Percentiles rank a stretch among this genome's conserved stretches.
These are phyloP conservation scores for Conops quadrifasciatus DNA, from an alignment of 2,888 invertebrate species.

Conservation along the genomic window DNA sequence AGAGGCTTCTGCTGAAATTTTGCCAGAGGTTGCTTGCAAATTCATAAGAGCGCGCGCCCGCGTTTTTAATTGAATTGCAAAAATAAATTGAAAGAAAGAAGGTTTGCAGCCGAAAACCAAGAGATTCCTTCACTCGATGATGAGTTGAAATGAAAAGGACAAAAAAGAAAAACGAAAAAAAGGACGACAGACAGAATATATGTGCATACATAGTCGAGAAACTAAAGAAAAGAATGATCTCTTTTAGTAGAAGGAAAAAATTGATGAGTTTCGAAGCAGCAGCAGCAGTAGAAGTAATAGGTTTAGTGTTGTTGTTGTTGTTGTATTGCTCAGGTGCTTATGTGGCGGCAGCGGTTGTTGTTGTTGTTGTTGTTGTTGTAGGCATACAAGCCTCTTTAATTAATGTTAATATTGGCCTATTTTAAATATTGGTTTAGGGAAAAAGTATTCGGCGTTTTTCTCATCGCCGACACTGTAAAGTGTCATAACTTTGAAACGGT, in stretches of 20 bases:
- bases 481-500: too few species aligned
- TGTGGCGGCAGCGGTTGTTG: background rate
- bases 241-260: too few species aligned
- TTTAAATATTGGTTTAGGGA: too few species aligned
- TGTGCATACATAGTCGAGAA: too few species aligned
- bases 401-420: too few species aligned
- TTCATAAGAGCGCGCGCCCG: conserved; percentile 55
- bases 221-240: too few species aligned
- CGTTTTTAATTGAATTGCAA: conserved; percentile 64
- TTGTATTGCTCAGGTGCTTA: background rate
- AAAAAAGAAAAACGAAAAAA: background rate
- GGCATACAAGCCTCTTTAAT: background rate
- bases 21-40: conserved; percentile 28
- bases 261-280: too few species aligned
- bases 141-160: background rate
- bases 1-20: conserved; percentile 1
- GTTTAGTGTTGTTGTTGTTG: background rate
- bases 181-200: too few species aligned
- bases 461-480: too few species aligned
- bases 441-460: too few species aligned
- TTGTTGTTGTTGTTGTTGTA: background rate
- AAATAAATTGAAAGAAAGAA: conserved; percentile 26
- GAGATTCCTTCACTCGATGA: background rate
- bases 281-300: background rate
- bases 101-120: background rate